Conservation (phyloP, 2,888 invertebrate genomes). For the Nemoura dubitans region DNA sequence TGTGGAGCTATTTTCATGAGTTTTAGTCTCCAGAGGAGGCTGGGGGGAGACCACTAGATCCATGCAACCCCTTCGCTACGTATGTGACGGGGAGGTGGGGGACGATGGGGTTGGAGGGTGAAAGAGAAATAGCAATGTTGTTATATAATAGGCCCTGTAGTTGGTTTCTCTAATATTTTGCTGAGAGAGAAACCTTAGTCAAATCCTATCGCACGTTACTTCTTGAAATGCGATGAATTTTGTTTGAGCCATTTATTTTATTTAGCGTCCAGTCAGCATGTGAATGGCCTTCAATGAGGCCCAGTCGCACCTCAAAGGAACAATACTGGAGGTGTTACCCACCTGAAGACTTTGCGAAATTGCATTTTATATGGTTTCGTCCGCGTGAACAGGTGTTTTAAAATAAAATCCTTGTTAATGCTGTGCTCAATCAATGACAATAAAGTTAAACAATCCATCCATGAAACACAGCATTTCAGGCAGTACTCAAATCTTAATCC, state of each 20-base stretch:
- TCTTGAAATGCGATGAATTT: conserved; percentile 51
- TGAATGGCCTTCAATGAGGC: conserved; percentile 54
- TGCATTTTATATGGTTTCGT: not conserved
- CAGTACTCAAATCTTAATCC: not conserved
- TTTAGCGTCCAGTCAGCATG: conserved; percentile 55
- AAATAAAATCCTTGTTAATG: not conserved
- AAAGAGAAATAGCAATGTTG: conserved; percentile 48
- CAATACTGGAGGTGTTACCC: conserved; percentile 18
- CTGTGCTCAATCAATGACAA: not conserved
- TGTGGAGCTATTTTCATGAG: conserved; percentile 56
- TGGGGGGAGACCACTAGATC: conserved; percentile 27
- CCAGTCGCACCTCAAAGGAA: conserved; percentile 48
- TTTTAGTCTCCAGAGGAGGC: conserved; percentile 47
- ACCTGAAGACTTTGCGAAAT: not conserved
- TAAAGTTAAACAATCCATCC: too few relatives aligned
- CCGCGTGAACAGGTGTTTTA: not conserved
- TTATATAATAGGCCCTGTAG: conserved; percentile 45
- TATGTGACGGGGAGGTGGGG: conserved; percentile 39
- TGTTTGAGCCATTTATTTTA: conserved; percentile 55
- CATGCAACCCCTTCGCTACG: conserved; percentile 42
- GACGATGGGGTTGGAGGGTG: conserved; percentile 9
- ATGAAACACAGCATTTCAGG: not conserved
- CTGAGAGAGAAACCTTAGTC: conserved; percentile 26
- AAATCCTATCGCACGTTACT: conserved; percentile 46
- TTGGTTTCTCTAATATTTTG: conserved; percentile 32